phyloP scores from a whole-genome alignment of 1,140 invertebrate genomes.

The Spodoptera frugiperda region DNA sequence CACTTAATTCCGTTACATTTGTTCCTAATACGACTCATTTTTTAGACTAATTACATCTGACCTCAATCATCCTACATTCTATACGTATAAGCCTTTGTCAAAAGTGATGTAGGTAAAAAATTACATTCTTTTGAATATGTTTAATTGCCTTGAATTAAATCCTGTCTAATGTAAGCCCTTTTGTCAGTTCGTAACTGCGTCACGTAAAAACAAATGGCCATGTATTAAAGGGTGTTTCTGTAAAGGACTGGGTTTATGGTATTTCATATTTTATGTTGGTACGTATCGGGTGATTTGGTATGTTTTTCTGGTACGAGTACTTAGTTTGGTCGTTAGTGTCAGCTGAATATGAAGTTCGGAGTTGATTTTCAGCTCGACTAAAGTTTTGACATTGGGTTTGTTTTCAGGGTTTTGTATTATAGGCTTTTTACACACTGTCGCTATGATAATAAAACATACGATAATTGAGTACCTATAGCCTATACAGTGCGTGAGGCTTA shows the following conservation, averaged over 20 bases:
- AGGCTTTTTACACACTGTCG: too few species aligned
- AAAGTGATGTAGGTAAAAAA: constrained; percentile 35
- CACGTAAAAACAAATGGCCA: neutral
- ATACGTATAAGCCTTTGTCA: constrained; percentile 27
- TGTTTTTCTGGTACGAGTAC: too few species aligned
- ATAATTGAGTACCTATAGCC: too few species aligned
- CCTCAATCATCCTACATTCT: neutral
- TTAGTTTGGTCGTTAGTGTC: too few species aligned
- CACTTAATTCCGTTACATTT: neutral
- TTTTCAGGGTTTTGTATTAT: too few species aligned
- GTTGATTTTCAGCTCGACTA: too few species aligned
- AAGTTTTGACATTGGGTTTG: too few species aligned
- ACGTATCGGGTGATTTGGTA: too few species aligned
- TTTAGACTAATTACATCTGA: neutral
- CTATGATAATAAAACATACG: too few species aligned
- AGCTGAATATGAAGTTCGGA: too few species aligned
- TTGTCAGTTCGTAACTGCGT: constrained; percentile 10
- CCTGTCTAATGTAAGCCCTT: constrained; percentile 33
- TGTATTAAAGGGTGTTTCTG: constrained; percentile 17
- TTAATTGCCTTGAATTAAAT: constrained; percentile 26
- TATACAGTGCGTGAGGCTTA: too few species aligned
- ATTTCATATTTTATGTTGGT: too few species aligned
- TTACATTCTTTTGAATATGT: constrained; percentile 36
- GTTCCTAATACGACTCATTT: neutral
- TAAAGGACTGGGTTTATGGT: neutral